Evolutionary conservation across 2,888 invertebrate species (phyloP).

Genomic region (Drosophila parthenogenetica): DNA sequence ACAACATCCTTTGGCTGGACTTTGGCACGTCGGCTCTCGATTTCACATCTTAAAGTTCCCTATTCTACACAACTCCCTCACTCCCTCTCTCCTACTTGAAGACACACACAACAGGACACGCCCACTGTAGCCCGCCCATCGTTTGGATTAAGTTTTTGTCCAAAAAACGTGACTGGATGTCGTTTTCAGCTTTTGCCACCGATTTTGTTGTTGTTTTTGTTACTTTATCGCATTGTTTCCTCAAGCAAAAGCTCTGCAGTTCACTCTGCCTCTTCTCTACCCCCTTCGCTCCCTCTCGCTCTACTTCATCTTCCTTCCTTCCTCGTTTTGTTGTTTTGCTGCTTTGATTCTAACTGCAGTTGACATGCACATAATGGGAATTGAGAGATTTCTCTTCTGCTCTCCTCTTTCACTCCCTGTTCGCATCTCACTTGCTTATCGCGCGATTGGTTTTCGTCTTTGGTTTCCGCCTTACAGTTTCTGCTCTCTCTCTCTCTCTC

Average conservation of each 20-base stretch:
- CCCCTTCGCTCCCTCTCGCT: not conserved
- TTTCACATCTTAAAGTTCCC: conserved; percentile 66
- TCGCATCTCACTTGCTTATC: conserved; percentile 49
- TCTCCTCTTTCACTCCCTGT: not conserved
- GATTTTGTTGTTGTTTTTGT: conserved; percentile 43
- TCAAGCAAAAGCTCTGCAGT: conserved; percentile 45
- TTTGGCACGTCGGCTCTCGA: conserved; percentile 77
- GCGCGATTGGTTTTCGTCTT: conserved; percentile 72
- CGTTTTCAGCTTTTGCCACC: conserved; percentile 72
- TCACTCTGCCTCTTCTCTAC: not conserved
- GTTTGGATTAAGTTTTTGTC: conserved; percentile 77
- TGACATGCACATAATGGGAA: conserved; percentile 81
- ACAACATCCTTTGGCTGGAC: conserved; percentile 63
- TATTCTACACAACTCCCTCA: not conserved
- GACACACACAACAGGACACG: conserved; percentile 7
- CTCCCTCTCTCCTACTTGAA: not conserved
- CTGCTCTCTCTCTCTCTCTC: not conserved
- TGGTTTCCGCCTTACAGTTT: conserved; percentile 27
- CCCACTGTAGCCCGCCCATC: conserved; percentile 37
- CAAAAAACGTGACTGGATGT: conserved; percentile 80
- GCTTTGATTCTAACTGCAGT: conserved; percentile 80
- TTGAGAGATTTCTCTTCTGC: conserved; percentile 74
- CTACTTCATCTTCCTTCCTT: conserved; percentile 13
- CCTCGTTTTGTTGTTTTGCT: conserved; percentile 53
- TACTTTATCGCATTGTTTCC: conserved; percentile 71